Base-by-base conservation (phyloP, 2,113 vertebrate genomes). In the Otocyon megalotis region DNA sequence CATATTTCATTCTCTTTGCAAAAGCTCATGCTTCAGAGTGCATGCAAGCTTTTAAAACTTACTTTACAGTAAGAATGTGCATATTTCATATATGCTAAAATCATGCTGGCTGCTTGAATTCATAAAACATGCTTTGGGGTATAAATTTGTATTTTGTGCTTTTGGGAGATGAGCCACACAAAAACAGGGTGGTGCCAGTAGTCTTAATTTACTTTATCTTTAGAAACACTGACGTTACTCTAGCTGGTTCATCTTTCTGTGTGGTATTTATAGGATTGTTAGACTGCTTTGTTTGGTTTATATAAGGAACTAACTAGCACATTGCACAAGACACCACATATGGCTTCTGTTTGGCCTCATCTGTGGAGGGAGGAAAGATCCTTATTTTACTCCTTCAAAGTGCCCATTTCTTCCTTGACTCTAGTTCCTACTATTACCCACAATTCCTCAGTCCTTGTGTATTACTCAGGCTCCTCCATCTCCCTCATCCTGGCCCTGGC, bases 171-270 rank as follows among this genome's bases (percentile, higher is more conserved):
- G 54, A 37, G 32, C 69, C 35, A n/a, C 63, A 85, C 12, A 28
- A 93, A 94, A 54, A 63, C 43, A 88, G 54, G 22, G 26, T 74
- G 17, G 43, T 54, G 28, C 69, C n/a, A 76, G 74, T 65, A 69
- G 81, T 90, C 79, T 30, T 77, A 20, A 24, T 48, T 87, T n/a
- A 69, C 53, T 87, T 95, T 58, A 90, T 90, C 50, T 90, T 95
- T 37, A 77, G 58, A 85, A 93, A 85, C 26, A 86, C 13, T 65
- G 22, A 63, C 3, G 0, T 81, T 48, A 67, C 71, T 81, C 71
- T 90, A 89, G 83, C 90, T 81, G 56, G 72, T 58, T 90, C 56
- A 90, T 95, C 93, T 65, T 74, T 74, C 81, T 43, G 65, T 65
- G 20, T 54, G 53, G 71, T 95, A 86, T 84, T 90, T 50, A 95